phyloP scores from a whole-genome alignment of 2,797 vertebrate genomes.

The Bradypodion pumilum region DNA sequence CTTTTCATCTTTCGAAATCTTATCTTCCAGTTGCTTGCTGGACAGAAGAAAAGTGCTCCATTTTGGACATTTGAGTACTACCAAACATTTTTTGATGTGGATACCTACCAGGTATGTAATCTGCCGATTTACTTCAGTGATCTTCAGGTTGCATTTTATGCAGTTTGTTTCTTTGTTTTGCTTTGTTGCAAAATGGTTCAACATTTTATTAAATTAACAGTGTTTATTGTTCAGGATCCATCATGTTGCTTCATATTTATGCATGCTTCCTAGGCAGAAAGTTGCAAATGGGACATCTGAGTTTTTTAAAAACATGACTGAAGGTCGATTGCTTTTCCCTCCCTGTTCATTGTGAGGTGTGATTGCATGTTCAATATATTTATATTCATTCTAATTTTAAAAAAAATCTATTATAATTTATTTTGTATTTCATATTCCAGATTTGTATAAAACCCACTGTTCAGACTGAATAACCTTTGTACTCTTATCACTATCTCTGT shows the following conservation, averaged over 20 bases:
- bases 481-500: background rate
- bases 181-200: background rate
- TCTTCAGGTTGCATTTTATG: background rate
- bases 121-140: background rate
- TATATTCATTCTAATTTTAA: background rate
- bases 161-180: background rate
- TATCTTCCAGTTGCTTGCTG: constrained; percentile 84
- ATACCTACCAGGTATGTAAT: constrained; percentile 87
- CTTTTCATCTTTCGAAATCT: constrained; percentile 27
- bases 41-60: constrained; percentile 88
- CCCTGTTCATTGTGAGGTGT: background rate
- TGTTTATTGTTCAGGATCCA: background rate
- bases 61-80: constrained; percentile 99
- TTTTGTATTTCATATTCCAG: background rate
- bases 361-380: background rate
- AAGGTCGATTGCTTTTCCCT: background rate
- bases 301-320: background rate
- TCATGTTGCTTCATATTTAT: background rate
- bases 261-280: too few relatives aligned
- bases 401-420: background rate
- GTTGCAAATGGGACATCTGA: background rate
- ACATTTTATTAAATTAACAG: background rate
- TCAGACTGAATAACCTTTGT: background rate
- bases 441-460: background rate
- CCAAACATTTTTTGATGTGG: constrained; percentile 93